Evolutionary conservation across 2,113 vertebrate species (phyloP).

Genomic region (Chamaetylas fuelleborni): DNA sequence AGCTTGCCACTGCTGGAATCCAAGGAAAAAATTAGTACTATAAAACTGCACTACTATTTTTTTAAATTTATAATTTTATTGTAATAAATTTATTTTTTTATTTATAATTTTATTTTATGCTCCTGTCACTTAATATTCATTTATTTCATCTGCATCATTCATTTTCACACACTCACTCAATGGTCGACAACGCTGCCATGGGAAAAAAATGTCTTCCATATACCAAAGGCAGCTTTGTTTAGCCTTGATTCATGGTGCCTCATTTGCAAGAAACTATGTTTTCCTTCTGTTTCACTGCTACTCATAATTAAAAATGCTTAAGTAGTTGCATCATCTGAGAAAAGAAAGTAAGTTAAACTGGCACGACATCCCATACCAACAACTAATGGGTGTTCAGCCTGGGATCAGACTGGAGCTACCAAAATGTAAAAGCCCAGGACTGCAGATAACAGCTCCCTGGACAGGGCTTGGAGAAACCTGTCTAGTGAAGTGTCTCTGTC

Average conservation of each 20-base stretch:
- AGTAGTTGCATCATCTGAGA: neutral
- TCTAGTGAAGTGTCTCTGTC: neutral
- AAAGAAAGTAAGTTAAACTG: neutral
- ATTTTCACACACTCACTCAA: neutral
- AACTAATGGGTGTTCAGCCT: neutral
- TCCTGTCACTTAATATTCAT: neutral
- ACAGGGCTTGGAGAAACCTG: neutral
- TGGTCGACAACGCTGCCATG: neutral
- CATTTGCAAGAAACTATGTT: neutral
- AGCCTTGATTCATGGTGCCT: neutral
- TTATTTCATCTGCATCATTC: neutral
- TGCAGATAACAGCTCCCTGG: neutral
- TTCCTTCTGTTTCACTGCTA: neutral
- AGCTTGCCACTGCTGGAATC: neutral
- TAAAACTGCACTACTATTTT: neutral
- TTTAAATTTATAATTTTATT: neutral
- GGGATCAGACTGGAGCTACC: neutral
- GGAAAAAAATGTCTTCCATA: neutral
- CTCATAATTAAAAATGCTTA: neutral
- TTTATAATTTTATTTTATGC: neutral
- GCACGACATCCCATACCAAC: neutral
- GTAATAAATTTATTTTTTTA: neutral
- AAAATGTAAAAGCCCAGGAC: neutral
- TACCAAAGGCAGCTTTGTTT: neutral
- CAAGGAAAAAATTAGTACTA: neutral